Evolutionary conservation across 2,888 invertebrate genomes (phyloP), one percentile per base, ranked within the genome.

Genomic region (Pristionchus fissidentatus): DNA sequence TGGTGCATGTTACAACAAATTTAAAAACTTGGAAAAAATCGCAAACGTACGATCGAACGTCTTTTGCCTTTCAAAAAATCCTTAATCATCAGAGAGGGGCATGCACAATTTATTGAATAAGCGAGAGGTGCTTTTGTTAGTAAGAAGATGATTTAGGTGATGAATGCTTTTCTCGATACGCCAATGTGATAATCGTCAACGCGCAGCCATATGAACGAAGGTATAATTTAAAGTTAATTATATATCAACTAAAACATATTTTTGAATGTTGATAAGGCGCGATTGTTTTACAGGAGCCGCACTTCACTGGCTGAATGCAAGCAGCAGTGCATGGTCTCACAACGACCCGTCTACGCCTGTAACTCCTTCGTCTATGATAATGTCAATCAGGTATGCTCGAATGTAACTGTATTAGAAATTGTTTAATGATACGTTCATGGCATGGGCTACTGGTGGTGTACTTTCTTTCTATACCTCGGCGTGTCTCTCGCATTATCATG

Each of bases 191-290:
- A 77, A 88, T 91, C 70, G 91, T 91, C 73, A 91, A 92, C 84
- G 92, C 92, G 8, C 92, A 92, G 83, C 92, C 92, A 4, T 92
- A 91, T 84, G 92, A 92, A 83, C 87, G 92, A 84, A 84, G 92
- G 73, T 89, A 87, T 22, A 84, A 86, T 89, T 52, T 38, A 7
- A 29, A 5, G 7, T 70, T 29, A 10, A 29, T 41, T 41, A 22
- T 85, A 13, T 55, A 84, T 15, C 57, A n/a, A 3, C 38, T n/a
- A 35, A 19, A n/a, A n/a, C n/a, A 43, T 77, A 26, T 77, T 52
- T 77, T 26, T 35, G 26, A n/a, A 38, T 26, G 10, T n/a, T 75
- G n/a, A 7, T 75, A 19, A 7, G 8, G 8, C 75, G n/a, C 7
- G 8, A 19, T 3, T 10, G 8, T 10, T 35, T n/a, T 82, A 3